Base-by-base conservation (phyloP, 2,113 vertebrate species). In the Fukomys damarensis region DNA sequence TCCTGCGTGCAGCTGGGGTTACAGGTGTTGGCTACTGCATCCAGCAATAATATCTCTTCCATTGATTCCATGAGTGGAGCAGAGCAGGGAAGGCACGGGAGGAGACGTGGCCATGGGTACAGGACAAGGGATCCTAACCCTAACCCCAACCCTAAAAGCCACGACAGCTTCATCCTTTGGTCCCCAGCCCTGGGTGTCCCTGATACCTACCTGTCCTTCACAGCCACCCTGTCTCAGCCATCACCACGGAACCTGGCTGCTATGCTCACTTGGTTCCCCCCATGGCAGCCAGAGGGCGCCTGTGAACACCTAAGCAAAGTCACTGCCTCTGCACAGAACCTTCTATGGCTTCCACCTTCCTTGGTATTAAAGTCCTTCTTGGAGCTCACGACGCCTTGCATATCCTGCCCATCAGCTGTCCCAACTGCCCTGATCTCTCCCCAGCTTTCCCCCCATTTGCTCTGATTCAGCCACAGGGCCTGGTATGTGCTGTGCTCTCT, bases 391-490 rank as follows among this genome's bases (percentile, higher is more conserved):
- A 79, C 35, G 30, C 30, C 56, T 30, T 56, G 26, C 52, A 19
- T 3, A 3, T 41, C 19, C n/a, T 58, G 12, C 38, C n/a, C 30
- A 30, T n/a, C 52, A 13, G 8, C 17, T 41, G 56, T 58, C 17
- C 56, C 56, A 58, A n/a, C 52, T 6, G 3, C 6, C 49, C 16
- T 76, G 63, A 28, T 32, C 58, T 76, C 30, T 43, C 28, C 32
- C 56, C 3, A 24, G 11, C 26, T 35, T 3, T 7, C 10, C 68
- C n/a, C 22, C 2, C 0, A 22, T 0, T 56, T 1, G 5, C 52
- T 56, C 41, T 88, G 16, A 28, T 72, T 54, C 90, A 52, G 61
- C 32, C 49, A 79, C n/a, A 35, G 4, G 0, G 16, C 85, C 94
- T 38, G 49, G 66, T 17, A 9, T 8, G 3, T 20, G 12, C 54